A percentile compares a stretch with the other conserved stretches of the same genome.
phyloP scores from a whole-genome alignment of 2,113 vertebrate genomes.

The Sapajus apella region DNA sequence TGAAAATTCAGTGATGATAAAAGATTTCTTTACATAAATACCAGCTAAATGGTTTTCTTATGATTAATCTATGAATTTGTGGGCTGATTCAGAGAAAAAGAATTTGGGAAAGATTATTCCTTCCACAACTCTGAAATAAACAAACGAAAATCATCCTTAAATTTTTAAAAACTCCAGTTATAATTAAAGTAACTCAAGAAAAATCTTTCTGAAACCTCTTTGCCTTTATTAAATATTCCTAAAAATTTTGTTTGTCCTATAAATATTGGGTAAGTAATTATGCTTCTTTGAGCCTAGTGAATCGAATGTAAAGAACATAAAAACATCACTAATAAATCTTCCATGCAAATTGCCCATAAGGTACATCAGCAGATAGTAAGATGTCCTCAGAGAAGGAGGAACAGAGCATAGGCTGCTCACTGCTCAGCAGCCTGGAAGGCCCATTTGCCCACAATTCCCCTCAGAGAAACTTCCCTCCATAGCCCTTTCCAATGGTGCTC shows the following conservation, averaged over 20 bases:
- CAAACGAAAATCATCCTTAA: neutral
- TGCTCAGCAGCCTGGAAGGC: neutral
- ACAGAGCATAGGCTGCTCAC: neutral
- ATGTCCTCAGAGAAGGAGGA: neutral
- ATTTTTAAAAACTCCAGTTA: neutral
- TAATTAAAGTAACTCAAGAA: neutral
- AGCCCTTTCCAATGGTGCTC: neutral
- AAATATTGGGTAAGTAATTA: neutral
- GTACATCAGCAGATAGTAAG: neutral
- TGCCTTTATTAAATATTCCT: neutral
- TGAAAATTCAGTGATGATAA: neutral
- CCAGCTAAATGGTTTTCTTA: neutral
- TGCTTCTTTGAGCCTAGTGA: neutral
- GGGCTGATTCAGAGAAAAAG: neutral
- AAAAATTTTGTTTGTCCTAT: neutral
- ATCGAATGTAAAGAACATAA: slow-evolving; percentile 19
- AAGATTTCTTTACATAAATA: neutral
- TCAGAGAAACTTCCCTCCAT: neutral
- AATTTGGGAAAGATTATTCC: neutral
- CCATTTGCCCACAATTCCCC: neutral
- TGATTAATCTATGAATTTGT: neutral
- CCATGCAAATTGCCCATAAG: neutral
- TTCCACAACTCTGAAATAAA: slow-evolving; percentile 38
- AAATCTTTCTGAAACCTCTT: neutral
- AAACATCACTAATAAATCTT: neutral